Percentiles rank a stretch among this genome's conserved stretches.
These are phyloP conservation scores for Loxodonta africana DNA, from an alignment of 2,113 vertebrate species.

Conservation along the genomic window DNA sequence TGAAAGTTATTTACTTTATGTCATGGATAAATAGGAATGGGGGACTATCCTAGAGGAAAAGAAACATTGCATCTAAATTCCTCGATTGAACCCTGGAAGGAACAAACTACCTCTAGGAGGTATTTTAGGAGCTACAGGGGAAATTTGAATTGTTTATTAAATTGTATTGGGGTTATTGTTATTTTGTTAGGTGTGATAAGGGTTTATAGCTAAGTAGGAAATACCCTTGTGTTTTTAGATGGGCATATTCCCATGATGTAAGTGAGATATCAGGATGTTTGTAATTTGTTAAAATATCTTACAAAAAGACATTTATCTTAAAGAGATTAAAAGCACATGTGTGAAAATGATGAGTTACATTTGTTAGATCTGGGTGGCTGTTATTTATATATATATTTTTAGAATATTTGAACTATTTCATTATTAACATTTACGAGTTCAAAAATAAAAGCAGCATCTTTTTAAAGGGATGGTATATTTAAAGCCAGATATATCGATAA, in stretches of 20 bases:
- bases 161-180: no score
- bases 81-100: neutral
- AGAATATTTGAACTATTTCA: neutral
- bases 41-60: neutral
- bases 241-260: neutral
- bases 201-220: no score
- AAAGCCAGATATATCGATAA: neutral
- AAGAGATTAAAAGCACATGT: neutral
- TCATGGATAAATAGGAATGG: neutral
- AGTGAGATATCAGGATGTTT: neutral
- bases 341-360: neutral
- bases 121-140: neutral
- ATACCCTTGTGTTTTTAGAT: neutral
- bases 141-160: no score
- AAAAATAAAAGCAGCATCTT: neutral
- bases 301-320: neutral
- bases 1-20: neutral
- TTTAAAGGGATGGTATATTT: neutral
- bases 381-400: neutral
- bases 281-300: neutral
- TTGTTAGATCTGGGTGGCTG: neutral
- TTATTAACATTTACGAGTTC: neutral
- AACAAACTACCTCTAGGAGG: neutral
- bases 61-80: neutral
- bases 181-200: no score